Evolutionary conservation across 2,113 vertebrate species (phyloP).

Genomic region (Onychostoma macrolepis): DNA sequence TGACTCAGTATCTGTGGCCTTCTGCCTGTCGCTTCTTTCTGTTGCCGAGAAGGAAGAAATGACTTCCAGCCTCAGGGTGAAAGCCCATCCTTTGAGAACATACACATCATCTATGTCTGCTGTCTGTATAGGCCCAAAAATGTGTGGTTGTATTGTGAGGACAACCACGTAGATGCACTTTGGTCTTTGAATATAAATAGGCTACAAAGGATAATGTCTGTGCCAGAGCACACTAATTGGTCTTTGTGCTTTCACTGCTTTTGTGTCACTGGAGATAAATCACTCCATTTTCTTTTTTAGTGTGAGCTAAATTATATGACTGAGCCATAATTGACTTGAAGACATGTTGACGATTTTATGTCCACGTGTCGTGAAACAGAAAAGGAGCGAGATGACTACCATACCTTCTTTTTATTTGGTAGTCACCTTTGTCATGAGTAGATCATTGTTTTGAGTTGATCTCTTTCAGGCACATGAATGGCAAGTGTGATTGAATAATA

Average conservation of each 20-base stretch:
- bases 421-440: conserved; percentile 5
- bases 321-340: conserved; percentile 33
- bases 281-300: conserved; percentile 21
- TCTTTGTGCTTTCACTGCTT: background rate
- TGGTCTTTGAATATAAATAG: background rate
- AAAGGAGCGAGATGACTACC: background rate
- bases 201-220: background rate
- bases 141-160: background rate
- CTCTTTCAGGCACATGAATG: background rate
- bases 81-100: background rate
- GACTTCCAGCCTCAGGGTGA: background rate
- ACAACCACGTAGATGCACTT: background rate
- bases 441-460: background rate
- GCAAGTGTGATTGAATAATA: background rate
- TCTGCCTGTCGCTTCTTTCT: conserved; percentile 18
- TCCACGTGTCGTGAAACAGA: background rate
- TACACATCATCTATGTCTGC: background rate
- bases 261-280: conserved; percentile 31
- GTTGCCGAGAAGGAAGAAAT: background rate
- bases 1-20: background rate
- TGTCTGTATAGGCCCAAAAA: background rate
- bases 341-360: conserved; percentile 34
- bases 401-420: background rate
- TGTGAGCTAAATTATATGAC: conserved; percentile 12
- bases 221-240: background rate